Conservation (phyloP, 2,888 invertebrate genomes). For the Mallateleia sp. region DNA sequence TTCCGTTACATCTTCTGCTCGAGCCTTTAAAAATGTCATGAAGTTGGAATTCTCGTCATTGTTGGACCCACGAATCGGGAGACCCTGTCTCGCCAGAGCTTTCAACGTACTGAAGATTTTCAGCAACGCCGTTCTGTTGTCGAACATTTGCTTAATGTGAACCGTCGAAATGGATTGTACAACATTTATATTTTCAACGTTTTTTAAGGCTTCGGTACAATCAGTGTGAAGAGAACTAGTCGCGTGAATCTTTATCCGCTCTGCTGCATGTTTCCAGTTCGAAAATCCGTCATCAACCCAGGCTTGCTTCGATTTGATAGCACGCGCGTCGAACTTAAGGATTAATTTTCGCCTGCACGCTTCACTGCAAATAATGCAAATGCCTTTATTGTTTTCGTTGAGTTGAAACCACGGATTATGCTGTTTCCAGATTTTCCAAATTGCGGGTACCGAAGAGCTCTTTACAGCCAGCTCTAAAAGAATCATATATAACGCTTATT, state of each 20-base stretch:
- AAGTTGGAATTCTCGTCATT: constrained; percentile 68
- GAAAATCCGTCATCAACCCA: constrained; percentile 50
- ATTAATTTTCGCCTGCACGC: constrained; percentile 36
- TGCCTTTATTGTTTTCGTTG: constrained; percentile 21
- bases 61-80: constrained; percentile 20
- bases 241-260: constrained; percentile 22
- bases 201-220: constrained; percentile 32
- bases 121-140: constrained; percentile 72
- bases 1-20: constrained; percentile 69
- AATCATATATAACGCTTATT: too few species aligned
- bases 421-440: constrained; percentile 34
- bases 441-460: constrained; percentile 28
- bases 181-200: constrained; percentile 52
- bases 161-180: constrained; percentile 66
- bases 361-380: constrained; percentile 43
- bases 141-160: constrained; percentile 65
- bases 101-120: constrained; percentile 72
- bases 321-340: constrained; percentile 19
- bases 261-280: constrained; percentile 38
- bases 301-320: constrained; percentile 24
- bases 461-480: constrained; percentile 31
- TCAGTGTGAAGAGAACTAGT: constrained; percentile 27
- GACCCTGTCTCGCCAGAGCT: constrained; percentile 71
- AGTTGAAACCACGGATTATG: constrained; percentile 46
- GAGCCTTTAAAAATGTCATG: constrained; percentile 59